phyloP scores from a whole-genome alignment of 23 tunicate genomes.

The Pegea sp. region DNA sequence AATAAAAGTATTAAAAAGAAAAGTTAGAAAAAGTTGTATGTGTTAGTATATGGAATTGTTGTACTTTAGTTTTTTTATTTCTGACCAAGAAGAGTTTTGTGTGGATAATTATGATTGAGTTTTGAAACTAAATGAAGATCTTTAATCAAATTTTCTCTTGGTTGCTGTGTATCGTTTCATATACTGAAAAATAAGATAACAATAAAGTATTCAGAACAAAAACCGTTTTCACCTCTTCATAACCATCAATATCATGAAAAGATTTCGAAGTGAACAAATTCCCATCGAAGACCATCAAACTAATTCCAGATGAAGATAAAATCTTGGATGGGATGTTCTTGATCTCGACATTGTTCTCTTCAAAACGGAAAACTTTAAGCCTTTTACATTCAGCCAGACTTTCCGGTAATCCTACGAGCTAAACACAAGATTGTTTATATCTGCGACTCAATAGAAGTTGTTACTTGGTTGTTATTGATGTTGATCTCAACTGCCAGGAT shows the following conservation, averaged over 20 bases:
- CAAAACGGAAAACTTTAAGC: constrained; percentile 62
- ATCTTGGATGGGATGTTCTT: constrained; percentile 20
- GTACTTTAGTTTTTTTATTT: no score
- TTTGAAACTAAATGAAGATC: no score
- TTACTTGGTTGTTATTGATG: constrained; percentile 61
- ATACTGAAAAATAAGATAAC: no score
- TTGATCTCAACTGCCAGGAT: constrained; percentile 44
- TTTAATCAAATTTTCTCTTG: no score
- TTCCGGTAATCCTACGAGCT: constrained; percentile 29
- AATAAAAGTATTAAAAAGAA: no score
- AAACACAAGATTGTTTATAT: neutral
- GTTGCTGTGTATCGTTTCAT: no score
- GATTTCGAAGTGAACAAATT: constrained; percentile 52
- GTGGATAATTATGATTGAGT: no score
- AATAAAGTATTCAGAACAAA: no score
- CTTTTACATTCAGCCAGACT: constrained; percentile 36
- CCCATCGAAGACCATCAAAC: constrained; percentile 34
- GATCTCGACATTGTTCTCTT: constrained; percentile 43
- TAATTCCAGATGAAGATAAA: constrained; percentile 26
- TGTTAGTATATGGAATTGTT: no score
- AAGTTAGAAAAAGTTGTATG: no score
- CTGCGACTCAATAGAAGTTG: neutral
- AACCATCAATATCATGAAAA: constrained; percentile 40
- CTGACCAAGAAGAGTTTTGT: no score
- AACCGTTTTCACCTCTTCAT: constrained; percentile 53